phyloP scores from a whole-genome alignment of 2,797 vertebrate species.

The Luscinia megarhynchos region DNA sequence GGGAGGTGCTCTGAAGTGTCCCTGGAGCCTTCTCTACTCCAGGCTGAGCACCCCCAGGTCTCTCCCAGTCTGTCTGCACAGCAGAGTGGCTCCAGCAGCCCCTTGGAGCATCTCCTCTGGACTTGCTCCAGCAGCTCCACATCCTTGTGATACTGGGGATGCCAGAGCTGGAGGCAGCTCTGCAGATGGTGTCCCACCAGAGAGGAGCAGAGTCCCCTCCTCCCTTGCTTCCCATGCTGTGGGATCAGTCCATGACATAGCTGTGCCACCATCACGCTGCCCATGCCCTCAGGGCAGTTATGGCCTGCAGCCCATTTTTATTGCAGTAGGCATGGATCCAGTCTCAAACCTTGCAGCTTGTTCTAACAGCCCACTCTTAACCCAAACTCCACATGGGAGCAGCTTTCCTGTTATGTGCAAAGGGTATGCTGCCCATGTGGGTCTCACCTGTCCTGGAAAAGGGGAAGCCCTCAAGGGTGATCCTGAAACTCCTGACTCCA shows the following conservation, averaged over 20 bases:
- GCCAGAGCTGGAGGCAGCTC: background rate
- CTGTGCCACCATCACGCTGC: fast-evolving
- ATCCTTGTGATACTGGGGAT: background rate
- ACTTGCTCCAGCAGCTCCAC: background rate
- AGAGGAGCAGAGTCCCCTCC: background rate
- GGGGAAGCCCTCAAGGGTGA: background rate
- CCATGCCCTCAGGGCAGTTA: background rate
- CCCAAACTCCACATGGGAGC: background rate
- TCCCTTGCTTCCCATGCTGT: background rate
- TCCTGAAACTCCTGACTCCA: background rate
- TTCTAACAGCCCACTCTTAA: background rate
- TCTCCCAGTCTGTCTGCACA: background rate
- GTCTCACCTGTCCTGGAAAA: background rate
- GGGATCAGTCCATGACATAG: background rate
- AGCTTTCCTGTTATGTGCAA: background rate
- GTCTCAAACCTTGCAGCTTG: background rate
- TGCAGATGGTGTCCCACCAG: too few species aligned
- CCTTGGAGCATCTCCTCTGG: background rate
- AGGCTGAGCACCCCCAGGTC: background rate
- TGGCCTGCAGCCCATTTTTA: background rate
- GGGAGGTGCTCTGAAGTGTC: background rate
- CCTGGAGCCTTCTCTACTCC: background rate
- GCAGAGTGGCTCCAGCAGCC: background rate
- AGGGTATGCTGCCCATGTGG: background rate
- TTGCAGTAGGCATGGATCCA: background rate